A percentile compares a stretch with the other conserved stretches of the same genome.
Conservation (phyloP, 2,888 invertebrate genomes). For the Ctenicera cuprea region DNA sequence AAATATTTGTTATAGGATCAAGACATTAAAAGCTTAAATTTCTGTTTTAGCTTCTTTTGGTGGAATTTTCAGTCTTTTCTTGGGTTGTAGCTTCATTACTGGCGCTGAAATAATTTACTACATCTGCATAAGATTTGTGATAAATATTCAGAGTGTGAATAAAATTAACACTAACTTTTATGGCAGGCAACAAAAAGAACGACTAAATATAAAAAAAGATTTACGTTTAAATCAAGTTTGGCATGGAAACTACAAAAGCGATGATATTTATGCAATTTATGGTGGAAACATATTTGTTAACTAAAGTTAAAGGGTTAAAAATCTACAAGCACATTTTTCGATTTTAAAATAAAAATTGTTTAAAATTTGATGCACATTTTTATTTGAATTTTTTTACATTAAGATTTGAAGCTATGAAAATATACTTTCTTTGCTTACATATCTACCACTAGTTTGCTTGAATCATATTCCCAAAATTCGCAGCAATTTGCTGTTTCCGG, state of each 20-base stretch:
- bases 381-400: neutral
- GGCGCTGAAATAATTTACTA: constrained; percentile 70
- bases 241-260: neutral
- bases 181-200: neutral
- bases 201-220: neutral
- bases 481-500: constrained; percentile 59
- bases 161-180: neutral
- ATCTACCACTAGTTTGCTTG: constrained; percentile 27
- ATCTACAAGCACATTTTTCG: no score
- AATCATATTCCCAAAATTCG: constrained; percentile 59
- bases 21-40: neutral
- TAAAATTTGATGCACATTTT: neutral
- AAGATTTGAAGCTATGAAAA: neutral
- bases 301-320: neutral
- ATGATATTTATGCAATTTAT: constrained; percentile 12
- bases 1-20: neutral
- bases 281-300: constrained; percentile 30
- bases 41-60: constrained; percentile 70
- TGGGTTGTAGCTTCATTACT: constrained; percentile 71
- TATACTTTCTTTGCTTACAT: neutral
- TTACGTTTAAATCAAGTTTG: neutral
- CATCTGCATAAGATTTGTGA: constrained; percentile 61
- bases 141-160: constrained; percentile 53
- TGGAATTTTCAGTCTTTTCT: constrained; percentile 71
- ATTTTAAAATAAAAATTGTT: no score